These are phyloP conservation scores for Rhagologus leucostigma DNA, from an alignment of 2,113 vertebrate genomes.

Conservation along the genomic window DNA sequence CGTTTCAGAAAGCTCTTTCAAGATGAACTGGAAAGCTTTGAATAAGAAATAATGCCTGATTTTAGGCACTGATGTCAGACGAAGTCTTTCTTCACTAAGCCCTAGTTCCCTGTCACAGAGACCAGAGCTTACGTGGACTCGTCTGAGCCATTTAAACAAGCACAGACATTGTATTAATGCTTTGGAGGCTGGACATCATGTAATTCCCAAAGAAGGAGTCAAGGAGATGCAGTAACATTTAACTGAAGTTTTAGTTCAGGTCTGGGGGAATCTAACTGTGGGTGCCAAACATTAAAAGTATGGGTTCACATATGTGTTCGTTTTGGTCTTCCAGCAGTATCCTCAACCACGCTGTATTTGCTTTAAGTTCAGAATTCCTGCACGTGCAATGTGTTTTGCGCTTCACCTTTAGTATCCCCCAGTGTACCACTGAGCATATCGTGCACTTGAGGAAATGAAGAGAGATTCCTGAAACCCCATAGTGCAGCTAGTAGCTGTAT, in stretches of 20 bases:
- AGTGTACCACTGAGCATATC: background rate
- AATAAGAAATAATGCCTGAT: background rate
- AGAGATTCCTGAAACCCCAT: background rate
- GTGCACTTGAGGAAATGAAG: background rate
- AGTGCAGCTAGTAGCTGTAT: background rate
- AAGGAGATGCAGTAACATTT: background rate
- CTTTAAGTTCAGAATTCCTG: background rate
- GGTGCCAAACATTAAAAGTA: background rate
- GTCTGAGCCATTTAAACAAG: background rate
- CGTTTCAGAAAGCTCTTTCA: background rate
- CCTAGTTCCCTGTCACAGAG: background rate
- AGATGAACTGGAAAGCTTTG: background rate
- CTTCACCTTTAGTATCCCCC: background rate
- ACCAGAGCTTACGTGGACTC: background rate
- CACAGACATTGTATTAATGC: background rate
- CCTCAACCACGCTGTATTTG: background rate
- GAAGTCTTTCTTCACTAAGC: background rate
- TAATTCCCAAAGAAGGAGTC: background rate
- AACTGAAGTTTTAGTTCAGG: background rate
- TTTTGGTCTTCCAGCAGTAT: background rate
- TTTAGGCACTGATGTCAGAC: background rate
- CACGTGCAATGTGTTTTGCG: background rate
- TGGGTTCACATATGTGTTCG: fast-evolving
- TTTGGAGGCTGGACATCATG: background rate
- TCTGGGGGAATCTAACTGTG: background rate